A percentile compares a stretch with the other conserved stretches of the same genome.
Evolutionary conservation across 2,797 vertebrate species (phyloP).

Genomic region (Ctenosaura bakeri): DNA sequence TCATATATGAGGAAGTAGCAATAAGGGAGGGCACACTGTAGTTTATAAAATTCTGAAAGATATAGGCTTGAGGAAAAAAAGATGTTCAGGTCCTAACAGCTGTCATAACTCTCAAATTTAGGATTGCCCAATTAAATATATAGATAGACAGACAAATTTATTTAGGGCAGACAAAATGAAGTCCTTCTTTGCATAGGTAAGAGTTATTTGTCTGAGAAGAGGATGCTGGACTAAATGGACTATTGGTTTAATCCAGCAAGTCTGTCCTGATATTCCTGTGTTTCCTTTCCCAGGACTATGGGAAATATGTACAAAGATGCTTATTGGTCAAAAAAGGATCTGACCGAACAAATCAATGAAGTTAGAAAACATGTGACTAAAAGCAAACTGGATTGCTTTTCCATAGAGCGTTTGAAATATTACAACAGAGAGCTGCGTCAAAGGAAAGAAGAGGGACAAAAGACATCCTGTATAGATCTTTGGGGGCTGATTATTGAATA

Average conservation of each 20-base stretch:
- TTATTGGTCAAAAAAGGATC: conserved; percentile 85
- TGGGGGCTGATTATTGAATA: conserved; percentile 85
- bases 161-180: not conserved
- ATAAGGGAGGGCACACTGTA: too few relatives aligned
- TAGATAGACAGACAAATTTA: not conserved
- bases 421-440: conserved; percentile 80
- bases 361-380: conserved; percentile 82
- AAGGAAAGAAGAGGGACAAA: conserved; percentile 79
- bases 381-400: conserved; percentile 76
- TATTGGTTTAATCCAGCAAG: not conserved
- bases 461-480: conserved; percentile 83
- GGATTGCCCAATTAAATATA: not conserved
- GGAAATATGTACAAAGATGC: conserved; percentile 83
- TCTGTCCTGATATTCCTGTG: not conserved
- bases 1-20: too few relatives aligned
- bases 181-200: not conserved
- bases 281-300: conserved; percentile 82
- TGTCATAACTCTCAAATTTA: not conserved
- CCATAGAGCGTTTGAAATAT: conserved; percentile 76
- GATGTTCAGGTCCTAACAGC: not conserved
- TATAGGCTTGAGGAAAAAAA: not conserved
- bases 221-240: not conserved
- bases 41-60: not conserved
- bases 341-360: conserved; percentile 74
- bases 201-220: not conserved